phyloP scores from a whole-genome alignment of 2,113 vertebrate genomes.

The Lepidothrix coronata region DNA sequence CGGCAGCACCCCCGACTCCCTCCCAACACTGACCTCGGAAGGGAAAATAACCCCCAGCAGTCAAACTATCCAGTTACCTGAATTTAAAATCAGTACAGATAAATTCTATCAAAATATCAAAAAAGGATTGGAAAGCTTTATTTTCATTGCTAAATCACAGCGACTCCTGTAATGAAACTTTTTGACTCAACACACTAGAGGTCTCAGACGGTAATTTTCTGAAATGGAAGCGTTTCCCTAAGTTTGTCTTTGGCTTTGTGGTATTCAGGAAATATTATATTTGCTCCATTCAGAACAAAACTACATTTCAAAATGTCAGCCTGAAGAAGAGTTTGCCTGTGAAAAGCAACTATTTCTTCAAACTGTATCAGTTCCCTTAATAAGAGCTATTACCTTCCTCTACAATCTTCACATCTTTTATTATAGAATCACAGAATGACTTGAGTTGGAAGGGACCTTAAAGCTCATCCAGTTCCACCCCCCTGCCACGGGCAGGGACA shows the following conservation, averaged over 20 bases:
- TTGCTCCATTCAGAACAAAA: conserved; percentile 25
- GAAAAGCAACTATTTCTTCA: conserved; percentile 46
- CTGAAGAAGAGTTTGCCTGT: conserved; percentile 22
- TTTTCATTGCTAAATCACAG: neutral
- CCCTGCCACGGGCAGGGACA: neutral
- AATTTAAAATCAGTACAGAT: neutral
- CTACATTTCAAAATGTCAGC: conserved; percentile 51
- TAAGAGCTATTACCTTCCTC: neutral
- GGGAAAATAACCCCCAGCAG: neutral
- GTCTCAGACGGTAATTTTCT: neutral
- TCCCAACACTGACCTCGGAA: neutral
- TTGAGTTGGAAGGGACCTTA: neutral
- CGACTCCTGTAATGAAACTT: neutral
- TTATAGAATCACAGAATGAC: neutral
- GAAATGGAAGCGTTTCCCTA: neutral
- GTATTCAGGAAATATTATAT: neutral
- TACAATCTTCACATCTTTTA: neutral
- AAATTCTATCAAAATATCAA: conserved; percentile 10
- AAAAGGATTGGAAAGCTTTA: neutral
- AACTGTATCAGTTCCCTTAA: neutral
- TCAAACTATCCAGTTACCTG: neutral
- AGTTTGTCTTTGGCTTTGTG: conserved; percentile 33
- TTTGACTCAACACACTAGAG: neutral
- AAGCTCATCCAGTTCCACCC: neutral
- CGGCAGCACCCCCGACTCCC: neutral